phyloP scores from a whole-genome alignment of 2,888 invertebrate species.

The Drosophila fungiperda region DNA sequence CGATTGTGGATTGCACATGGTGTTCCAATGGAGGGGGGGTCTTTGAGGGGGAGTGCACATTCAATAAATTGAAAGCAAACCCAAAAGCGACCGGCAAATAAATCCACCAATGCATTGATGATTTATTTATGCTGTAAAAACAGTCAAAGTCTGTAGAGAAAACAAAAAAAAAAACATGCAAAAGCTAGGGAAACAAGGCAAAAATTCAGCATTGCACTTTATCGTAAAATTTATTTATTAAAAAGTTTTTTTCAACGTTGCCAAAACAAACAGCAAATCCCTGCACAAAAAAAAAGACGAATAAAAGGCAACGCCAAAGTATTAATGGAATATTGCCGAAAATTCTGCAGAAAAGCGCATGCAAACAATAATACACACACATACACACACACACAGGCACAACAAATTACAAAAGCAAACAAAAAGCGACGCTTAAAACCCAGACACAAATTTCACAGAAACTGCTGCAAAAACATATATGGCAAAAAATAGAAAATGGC shows the following conservation, averaged over 20 bases:
- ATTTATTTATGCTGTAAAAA: conserved; percentile 70
- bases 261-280: conserved; percentile 59
- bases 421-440: conserved; percentile 64
- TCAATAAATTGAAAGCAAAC: conserved; percentile 46
- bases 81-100: conserved; percentile 28
- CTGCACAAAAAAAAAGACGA: not conserved
- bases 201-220: conserved; percentile 69
- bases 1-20: not conserved
- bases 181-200: not conserved
- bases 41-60: not conserved
- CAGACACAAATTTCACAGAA: conserved; percentile 66
- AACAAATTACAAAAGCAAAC: conserved; percentile 68
- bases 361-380: conserved; percentile 50
- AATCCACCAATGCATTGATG: conserved; percentile 66
- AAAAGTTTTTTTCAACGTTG: conserved; percentile 59
- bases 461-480: conserved; percentile 29
- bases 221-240: conserved; percentile 73
- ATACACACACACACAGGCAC: conserved; percentile 24
- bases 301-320: conserved; percentile 37
- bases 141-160: conserved; percentile 14
- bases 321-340: conserved; percentile 81
- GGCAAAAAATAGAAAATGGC: conserved; percentile 15
- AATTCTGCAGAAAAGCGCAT: conserved; percentile 77
- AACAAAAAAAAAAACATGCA: conserved; percentile 7
- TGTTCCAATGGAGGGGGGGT: not conserved